These are phyloP conservation scores for Sebastes hubbsi DNA, from an alignment of 2,797 vertebrate species.

Conservation along the genomic window DNA sequence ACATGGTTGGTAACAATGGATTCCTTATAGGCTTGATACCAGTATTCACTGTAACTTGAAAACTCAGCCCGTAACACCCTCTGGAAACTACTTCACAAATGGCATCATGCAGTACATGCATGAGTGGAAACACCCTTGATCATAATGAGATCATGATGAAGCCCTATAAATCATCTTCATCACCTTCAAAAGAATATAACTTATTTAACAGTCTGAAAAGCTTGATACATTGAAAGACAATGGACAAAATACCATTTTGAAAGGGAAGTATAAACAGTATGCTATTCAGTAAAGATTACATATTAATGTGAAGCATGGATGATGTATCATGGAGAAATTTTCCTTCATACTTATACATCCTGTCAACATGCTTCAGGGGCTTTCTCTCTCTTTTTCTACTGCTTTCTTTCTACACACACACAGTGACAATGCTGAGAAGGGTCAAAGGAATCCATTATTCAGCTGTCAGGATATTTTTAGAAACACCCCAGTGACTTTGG, in stretches of 20 bases:
- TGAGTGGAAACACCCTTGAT: neutral
- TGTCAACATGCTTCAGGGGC: conserved; percentile 25
- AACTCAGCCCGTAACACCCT: no score
- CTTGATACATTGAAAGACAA: neutral
- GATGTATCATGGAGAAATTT: neutral
- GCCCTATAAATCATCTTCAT: neutral
- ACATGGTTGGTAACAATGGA: no score
- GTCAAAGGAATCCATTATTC: conserved; percentile 78
- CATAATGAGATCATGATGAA: neutral
- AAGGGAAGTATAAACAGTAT: neutral
- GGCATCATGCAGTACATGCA: neutral
- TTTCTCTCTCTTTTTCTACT: conserved; percentile 7
- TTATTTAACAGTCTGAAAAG: neutral
- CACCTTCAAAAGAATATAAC: neutral
- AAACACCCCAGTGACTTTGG: conserved; percentile 70
- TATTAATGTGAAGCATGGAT: conserved; percentile 3
- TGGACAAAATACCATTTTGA: neutral
- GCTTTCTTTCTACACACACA: conserved; percentile 11
- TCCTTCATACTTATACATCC: neutral
- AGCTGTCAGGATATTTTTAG: conserved; percentile 76
- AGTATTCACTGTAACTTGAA: no score
- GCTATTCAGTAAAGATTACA: neutral
- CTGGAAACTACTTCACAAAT: neutral
- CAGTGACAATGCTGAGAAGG: conserved; percentile 66
- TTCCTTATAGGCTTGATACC: no score